Conservation (phyloP, 2,797 vertebrate genomes). For the Stomatorhinus walkeri region DNA sequence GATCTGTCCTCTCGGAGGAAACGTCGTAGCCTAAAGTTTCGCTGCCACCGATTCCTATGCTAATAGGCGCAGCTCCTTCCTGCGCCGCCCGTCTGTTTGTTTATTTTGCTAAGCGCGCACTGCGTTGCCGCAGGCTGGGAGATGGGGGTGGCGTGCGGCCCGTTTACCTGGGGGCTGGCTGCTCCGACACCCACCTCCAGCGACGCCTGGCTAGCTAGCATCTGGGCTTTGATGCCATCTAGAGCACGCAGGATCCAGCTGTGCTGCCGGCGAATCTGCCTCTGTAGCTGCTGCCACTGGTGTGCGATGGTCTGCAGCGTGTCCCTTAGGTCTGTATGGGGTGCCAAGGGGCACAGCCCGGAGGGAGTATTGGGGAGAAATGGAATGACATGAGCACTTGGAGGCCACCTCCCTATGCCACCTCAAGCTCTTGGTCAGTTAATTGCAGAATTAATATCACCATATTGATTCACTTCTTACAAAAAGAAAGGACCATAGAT, state of each 20-base stretch:
- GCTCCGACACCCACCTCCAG: constrained; percentile 53
- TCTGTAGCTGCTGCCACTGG: constrained; percentile 95
- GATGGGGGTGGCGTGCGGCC: constrained; percentile 52
- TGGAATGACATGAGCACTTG: neutral
- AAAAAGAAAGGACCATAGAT: neutral
- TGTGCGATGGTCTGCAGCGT: constrained; percentile 86
- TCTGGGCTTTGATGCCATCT: constrained; percentile 84
- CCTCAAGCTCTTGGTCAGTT: neutral
- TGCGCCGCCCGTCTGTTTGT: constrained; percentile 52
- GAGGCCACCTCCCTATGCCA: neutral
- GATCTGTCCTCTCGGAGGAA: constrained; percentile 37
- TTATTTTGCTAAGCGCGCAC: constrained; percentile 66
- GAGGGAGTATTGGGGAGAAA: neutral
- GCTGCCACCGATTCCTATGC: constrained; percentile 50
- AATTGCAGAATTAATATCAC: neutral
- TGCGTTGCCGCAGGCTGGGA: constrained; percentile 62
- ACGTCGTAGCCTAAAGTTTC: constrained; percentile 50
- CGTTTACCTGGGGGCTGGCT: constrained; percentile 72
- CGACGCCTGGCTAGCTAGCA: constrained; percentile 71
- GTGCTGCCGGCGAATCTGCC: constrained; percentile 92
- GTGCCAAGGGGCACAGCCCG: neutral
- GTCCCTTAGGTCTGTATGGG: constrained; percentile 77
- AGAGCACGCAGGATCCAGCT: constrained; percentile 90
- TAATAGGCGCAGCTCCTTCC: constrained; percentile 39
- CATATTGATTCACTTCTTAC: neutral